Conservation (phyloP, 2,797 vertebrate species). For the Centropyge bicolor region DNA sequence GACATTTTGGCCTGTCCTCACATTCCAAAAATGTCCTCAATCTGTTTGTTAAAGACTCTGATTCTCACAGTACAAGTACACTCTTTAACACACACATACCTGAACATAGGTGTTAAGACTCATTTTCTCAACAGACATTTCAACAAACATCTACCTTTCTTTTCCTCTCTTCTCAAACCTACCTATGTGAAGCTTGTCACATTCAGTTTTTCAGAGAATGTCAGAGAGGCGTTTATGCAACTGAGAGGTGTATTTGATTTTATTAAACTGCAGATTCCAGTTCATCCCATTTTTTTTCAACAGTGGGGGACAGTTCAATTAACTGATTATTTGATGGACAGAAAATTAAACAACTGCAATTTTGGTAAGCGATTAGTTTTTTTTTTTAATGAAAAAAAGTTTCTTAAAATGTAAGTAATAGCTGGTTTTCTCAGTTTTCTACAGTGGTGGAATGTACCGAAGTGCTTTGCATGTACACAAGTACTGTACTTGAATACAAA, state of each 20-base stretch:
- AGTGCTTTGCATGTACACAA: background rate
- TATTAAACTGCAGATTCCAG: slow-evolving; percentile 2
- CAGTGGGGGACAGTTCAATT: background rate
- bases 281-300: too few relatives aligned
- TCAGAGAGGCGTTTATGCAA: background rate
- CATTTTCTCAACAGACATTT: too few relatives aligned
- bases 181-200: background rate
- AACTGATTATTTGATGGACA: background rate
- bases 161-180: too few relatives aligned
- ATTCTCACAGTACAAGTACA: too few relatives aligned
- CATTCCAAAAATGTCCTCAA: too few relatives aligned
- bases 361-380: background rate
- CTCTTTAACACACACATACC: too few relatives aligned
- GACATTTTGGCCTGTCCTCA: too few relatives aligned
- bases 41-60: too few relatives aligned
- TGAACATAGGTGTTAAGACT: too few relatives aligned
- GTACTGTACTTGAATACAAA: background rate
- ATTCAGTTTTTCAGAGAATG: slow-evolving; percentile 5
- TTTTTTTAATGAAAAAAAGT: background rate
- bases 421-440: background rate
- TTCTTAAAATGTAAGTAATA: background rate
- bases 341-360: background rate
- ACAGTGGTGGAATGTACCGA: background rate
- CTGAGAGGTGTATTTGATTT: background rate
- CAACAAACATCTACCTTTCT: too few relatives aligned